phyloP scores from a whole-genome alignment of 2,797 vertebrate genomes.

The Carapus acus region DNA sequence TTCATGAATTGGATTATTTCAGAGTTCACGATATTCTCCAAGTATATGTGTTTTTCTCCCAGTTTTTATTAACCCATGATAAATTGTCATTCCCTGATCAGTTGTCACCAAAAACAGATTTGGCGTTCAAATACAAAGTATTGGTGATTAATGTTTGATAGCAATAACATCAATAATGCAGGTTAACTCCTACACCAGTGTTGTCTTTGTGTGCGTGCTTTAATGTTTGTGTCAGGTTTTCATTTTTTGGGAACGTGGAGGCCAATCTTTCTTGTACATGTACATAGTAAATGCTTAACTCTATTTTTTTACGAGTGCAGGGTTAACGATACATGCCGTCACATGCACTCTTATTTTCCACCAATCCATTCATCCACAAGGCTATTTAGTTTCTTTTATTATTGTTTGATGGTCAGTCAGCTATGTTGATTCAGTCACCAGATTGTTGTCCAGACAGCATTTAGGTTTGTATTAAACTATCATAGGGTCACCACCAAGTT shows the following conservation, averaged over 20 bases:
- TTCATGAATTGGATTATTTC: conserved; percentile 39
- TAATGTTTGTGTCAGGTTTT: too few relatives aligned
- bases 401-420: conserved; percentile 42
- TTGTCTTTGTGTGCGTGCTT: too few relatives aligned
- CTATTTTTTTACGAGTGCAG: conserved; percentile 21
- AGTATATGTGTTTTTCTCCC: conserved; percentile 2
- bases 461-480: conserved; percentile 33
- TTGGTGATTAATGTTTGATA: too few relatives aligned
- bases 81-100: too few relatives aligned
- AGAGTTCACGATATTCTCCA: conserved; percentile 5
- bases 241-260: too few relatives aligned
- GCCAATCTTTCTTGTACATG: background rate
- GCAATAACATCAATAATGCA: too few relatives aligned
- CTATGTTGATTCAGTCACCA: conserved; percentile 39
- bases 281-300: conserved; percentile 1
- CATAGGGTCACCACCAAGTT: conserved; percentile 36
- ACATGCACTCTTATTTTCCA: conserved; percentile 34
- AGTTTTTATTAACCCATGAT: too few relatives aligned
- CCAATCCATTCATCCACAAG: conserved; percentile 31
- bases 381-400: conserved; percentile 45
- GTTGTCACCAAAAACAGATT: too few relatives aligned
- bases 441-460: conserved; percentile 41
- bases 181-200: too few relatives aligned
- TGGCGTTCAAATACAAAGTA: too few relatives aligned
- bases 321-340: conserved; percentile 17